Evolutionary conservation across 2,888 invertebrate genomes (phyloP), one percentile per base, ranked within the genome.

Genomic region (Ectobius pallidus): DNA sequence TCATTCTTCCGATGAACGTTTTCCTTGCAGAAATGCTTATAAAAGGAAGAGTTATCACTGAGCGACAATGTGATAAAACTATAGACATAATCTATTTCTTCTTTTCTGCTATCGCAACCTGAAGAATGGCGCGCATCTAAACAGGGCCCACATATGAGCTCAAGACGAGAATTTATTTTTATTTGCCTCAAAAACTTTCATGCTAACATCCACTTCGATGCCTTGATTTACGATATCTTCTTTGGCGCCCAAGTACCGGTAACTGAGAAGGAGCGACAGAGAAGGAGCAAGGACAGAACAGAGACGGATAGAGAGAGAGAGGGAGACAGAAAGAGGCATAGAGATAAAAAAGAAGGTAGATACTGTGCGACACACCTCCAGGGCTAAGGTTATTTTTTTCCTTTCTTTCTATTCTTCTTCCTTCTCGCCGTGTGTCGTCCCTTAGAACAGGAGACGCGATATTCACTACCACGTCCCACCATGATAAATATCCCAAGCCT

Each of bases 231-330:
- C 30, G 2, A 30, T 7, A 4, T 14, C 30, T n/a, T n/a, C 16
- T n/a, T n/a, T 30, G 58, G 58, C 58, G 58, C 58, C 58, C 52
- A 52, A 25, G n/a, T n/a, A n/a, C n/a, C n/a, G n/a, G n/a, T n/a
- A n/a, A n/a, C n/a, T n/a, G n/a, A n/a, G n/a, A n/a, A n/a, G n/a
- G n/a, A n/a, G n/a, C n/a, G n/a, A n/a, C n/a, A n/a, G n/a, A n/a
- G n/a, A n/a, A n/a, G n/a, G n/a, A n/a, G n/a, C n/a, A n/a, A n/a
- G n/a, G n/a, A n/a, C n/a, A n/a, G n/a, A n/a, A n/a, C n/a, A n/a
- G n/a, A n/a, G n/a, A n/a, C 4, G 52, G 20, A 22, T 4, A n/a
- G 1, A 22, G 52, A 6, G 14, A 39, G 39, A 39, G 39, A 39
- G 39, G 39, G 39, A 14, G 14, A 14, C 39, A 39, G 39, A n/a